A percentile compares a stretch with the other conserved stretches of the same genome.
Evolutionary conservation across 2,888 invertebrate species (phyloP).

Genomic region (Drosophila subsilvestris): DNA sequence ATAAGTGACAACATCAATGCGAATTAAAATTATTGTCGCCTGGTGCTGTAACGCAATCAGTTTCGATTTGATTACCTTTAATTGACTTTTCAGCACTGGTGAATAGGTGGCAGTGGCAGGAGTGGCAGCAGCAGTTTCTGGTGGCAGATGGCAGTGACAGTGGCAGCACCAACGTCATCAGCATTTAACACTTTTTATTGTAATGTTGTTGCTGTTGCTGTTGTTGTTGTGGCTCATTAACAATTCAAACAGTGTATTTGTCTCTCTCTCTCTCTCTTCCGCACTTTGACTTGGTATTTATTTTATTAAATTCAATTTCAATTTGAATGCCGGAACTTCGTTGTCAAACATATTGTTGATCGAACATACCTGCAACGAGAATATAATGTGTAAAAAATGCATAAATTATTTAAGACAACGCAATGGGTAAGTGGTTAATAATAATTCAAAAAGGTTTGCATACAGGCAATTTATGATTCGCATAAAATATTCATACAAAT

Average conservation of each 20-base stretch:
- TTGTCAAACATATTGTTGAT: constrained; percentile 72
- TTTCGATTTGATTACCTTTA: constrained; percentile 78
- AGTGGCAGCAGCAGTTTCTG: constrained; percentile 6
- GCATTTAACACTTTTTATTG: constrained; percentile 67
- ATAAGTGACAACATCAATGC: constrained; percentile 49
- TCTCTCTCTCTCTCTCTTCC: constrained; percentile 7
- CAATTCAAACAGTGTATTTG: constrained; percentile 58
- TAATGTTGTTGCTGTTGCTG: background rate
- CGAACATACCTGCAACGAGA: constrained; percentile 58
- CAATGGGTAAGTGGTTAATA: constrained; percentile 70
- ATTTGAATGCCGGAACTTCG: constrained; percentile 63
- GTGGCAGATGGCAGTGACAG: background rate
- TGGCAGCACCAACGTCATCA: constrained; percentile 47
- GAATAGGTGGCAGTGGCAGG: constrained; percentile 49
- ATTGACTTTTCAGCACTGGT: constrained; percentile 77
- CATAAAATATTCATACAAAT: constrained; percentile 59
- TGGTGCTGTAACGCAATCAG: constrained; percentile 67
- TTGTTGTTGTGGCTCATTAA: constrained; percentile 59
- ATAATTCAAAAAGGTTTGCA: constrained; percentile 51
- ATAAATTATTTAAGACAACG: constrained; percentile 58
- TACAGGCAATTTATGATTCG: constrained; percentile 67
- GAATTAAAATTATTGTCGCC: constrained; percentile 54
- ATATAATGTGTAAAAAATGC: constrained; percentile 39
- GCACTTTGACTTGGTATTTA: constrained; percentile 31
- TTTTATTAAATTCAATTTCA: constrained; percentile 60